A percentile compares a stretch with the other conserved stretches of the same genome.
These are phyloP conservation scores for Tauraco hartlaubi DNA, from an alignment of 2,797 vertebrate species.

Conservation along the genomic window DNA sequence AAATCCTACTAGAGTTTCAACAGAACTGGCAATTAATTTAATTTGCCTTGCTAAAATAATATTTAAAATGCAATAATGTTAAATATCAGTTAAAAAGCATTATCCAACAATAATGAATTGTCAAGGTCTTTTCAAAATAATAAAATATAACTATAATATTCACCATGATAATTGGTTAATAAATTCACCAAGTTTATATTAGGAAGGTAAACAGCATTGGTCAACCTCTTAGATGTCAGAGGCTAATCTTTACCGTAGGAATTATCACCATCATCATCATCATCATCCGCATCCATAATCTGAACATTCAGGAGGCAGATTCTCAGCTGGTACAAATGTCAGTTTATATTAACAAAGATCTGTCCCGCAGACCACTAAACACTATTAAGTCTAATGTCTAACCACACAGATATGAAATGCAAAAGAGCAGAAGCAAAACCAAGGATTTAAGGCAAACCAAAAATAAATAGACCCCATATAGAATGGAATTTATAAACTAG, in stretches of 20 bases:
- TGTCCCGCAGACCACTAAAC: not conserved
- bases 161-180: not conserved
- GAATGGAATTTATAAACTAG: not conserved
- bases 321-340: not conserved
- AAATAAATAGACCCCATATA: not conserved
- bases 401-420: not conserved
- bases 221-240: not conserved
- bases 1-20: conserved; percentile 12
- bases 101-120: not conserved
- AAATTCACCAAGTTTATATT: not conserved
- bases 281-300: not conserved
- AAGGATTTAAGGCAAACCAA: not conserved
- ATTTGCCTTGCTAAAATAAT: not conserved
- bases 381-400: not conserved
- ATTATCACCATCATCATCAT: not conserved
- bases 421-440: not conserved
- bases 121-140: not conserved
- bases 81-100: not conserved
- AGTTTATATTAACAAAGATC: not conserved
- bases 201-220: not conserved
- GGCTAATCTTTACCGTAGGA: not conserved
- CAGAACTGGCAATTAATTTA: not conserved
- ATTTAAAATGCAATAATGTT: not conserved
- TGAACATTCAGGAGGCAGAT: not conserved
- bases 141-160: not conserved